Base-by-base conservation (phyloP, 1,140 invertebrate species). In the Drosophila busckii region DNA sequence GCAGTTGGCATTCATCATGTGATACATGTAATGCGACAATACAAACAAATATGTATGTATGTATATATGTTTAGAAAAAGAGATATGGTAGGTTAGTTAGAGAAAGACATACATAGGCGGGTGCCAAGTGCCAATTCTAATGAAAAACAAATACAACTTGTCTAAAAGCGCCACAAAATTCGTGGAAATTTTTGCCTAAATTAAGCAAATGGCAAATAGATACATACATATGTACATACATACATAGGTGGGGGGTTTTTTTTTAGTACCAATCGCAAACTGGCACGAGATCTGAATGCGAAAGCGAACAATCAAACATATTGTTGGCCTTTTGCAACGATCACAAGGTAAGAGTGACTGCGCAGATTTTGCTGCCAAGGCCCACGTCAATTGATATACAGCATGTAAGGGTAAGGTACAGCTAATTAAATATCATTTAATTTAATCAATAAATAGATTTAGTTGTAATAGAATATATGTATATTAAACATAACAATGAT, bases 251-350 rank as follows among this genome's bases (percentile, higher is more conserved):
- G 20, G 42, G 40, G 20, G 48, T 17, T 6, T 29, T 61, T 53
- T 62, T 44, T 50, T 67, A 64, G 75, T 64, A 58, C 48, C 35
- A 31, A 34, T 48, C 68, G 28, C 68, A 28, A 59, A 53, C 63
- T 65, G 73, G 58, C 73, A 80, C 73, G 73, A 80, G 73, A 80
- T 80, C 40, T 50, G 35, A 28, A 41, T 63, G 28, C 28, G 29
- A 32, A 45, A 41, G 45, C 38, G 22, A 34, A 17, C 42, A 50
- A 16, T 9, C 32, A 25, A 41, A 40, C 28, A 37, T 42, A n/a
- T 12, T 25, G 19, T 19, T 56, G 41, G 46, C 68, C 31, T 50
- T 32, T 61, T 38, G 50, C 20, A 34, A 29, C n/a, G n/a, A 22
- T 20, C 40, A 55, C 26, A 34, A 59, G n/a, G n/a, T n/a, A n/a